Evolutionary conservation across 2,888 invertebrate species (phyloP), one percentile per base, ranked within the genome.

Genomic region (Crossocerus cetratus): DNA sequence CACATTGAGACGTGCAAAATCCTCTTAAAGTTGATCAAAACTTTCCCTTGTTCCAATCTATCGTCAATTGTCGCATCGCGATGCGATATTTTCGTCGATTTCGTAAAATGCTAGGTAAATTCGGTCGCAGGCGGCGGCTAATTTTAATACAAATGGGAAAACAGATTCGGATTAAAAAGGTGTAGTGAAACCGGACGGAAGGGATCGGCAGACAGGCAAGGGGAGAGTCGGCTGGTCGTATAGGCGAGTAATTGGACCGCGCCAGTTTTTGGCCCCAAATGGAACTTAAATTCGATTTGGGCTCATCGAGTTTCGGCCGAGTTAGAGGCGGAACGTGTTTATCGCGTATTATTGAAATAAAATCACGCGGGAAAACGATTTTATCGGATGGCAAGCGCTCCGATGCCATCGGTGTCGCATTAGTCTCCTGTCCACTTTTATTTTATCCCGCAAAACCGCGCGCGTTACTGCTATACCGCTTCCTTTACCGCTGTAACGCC

Each of bases 221-320:
- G 18, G 45, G 16, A 18, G 14, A 14, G 56, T 63, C 8, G 72
- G 32, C 32, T 32, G 32, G 32, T 32, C 32, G 32, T 4, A 32
- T 32, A 64, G 55, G 21, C 72, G 67, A 77, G 59, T 62, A 72
- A 77, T 72, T 64, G 72, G 62, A 66, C 56, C 62, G 69, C 56
- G 69, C 69, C 69, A 67, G 76, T 76, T 72, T 69, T 72, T 66
- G 58, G 66, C 55, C 53, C 70, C 64, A 62, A 77, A 72, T 77
- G 69, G 72, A 77, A 77, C 76, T 76, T 76, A 69, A 77, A 77
- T 77, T 66, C 66, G 64, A 76, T 77, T 77, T 61, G 66, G 54
- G 2, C 16, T 20, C 49, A 67, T 61, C 64, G 64, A 53, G 44
- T 70, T 16, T 42, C 64, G 67, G 32, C 3, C 58, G 61, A 14